Evolutionary conservation across 2,113 vertebrate genomes (phyloP), one percentile per base, ranked within the genome.

Genomic region (Amia ocellicauda): DNA sequence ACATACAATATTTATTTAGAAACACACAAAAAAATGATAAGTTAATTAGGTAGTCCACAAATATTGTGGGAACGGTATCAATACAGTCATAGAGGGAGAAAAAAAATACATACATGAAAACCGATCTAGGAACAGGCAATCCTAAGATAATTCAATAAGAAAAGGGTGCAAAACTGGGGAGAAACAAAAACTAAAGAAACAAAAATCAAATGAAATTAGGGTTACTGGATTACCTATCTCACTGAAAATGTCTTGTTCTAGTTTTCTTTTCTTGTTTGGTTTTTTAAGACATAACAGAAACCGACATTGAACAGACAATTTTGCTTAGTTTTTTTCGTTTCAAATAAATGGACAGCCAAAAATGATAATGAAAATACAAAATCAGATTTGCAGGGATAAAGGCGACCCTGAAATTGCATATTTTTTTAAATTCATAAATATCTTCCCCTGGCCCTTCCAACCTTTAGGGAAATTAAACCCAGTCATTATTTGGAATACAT

Each of bases 31-130:
- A 66, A 47, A 54, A 54, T 89, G 89, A 91, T 91, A 91, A 91
- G 86, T 91, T 90, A 91, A 89, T 90, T 87, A 91, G 89, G 88
- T 91, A 89, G 87, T 91, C 89, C 89, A 91, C 89, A 91, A 91
- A 91, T 91, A 90, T 91, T 91, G 89, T 91, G 89, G 89, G 87
- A 90, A 90, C 88, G 85, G 82, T 87, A 88, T 88, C 87, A 89
- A 77, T 89, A 90, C 85, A 89, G 86, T 86, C 89, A 88, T 83
- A 89, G 83, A 81, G 78, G 74, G 71, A 67, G 79, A 75, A 78
- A 69, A 78, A 63, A 55, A 58, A 58, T 83, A 51, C 81, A 78
- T 78, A 88, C 80, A 85, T 85, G 82, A 85, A 80, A 89, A 88
- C 81, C 83, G n/a, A 76, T 85, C 84, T 75, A 80, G 81, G 85